Evolutionary conservation across 1,140 invertebrate genomes (phyloP), one percentile per base, ranked within the genome.

Genomic region (Bombus pyrosoma): DNA sequence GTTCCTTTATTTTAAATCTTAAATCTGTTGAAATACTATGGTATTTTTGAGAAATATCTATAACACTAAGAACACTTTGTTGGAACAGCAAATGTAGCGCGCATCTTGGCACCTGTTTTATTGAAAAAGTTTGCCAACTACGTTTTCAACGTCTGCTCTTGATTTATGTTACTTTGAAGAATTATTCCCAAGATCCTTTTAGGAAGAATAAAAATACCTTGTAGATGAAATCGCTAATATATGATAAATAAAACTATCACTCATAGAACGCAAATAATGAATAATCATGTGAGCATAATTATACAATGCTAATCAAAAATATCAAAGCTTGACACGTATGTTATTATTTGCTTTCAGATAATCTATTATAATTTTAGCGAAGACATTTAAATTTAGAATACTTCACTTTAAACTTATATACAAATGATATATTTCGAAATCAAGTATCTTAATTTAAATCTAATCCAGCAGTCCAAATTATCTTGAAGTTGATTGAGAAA

Each of bases 71-170:
- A n/a, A n/a, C 32, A 18, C 1, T 43, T 37, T 13, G 1, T 8
- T 25, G 13, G 1, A 18, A 12, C 57, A 9, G 22, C 28, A 22
- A 68, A 77, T 64, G 12, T 15, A 34, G 18, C 4, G 9, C 1
- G 4, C 28, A 53, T 15, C 13, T 89, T 89, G 87, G 79, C 69
- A 82, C 57, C 4, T 22, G 32, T 73, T 66, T 86, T 84, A 78
- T 83, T 64, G 53, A 87, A 43, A 81, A 68, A 77, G 64, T 89
- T 88, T 89, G 85, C 81, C 62, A 90, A 87, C 32, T 86, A 64
- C 73, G 81, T 75, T 43, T 75, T 6, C 10, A 1, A 41, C 8
- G 15, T 1, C 59, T 6, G 0, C 22, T 32, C 0, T 10, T 53
- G 57, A 81, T 74, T 73, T 81, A 80, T 53, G 10, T 53, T 13